Conservation (phyloP, 2,797 vertebrate genomes). For the Smutsia temminckii region DNA sequence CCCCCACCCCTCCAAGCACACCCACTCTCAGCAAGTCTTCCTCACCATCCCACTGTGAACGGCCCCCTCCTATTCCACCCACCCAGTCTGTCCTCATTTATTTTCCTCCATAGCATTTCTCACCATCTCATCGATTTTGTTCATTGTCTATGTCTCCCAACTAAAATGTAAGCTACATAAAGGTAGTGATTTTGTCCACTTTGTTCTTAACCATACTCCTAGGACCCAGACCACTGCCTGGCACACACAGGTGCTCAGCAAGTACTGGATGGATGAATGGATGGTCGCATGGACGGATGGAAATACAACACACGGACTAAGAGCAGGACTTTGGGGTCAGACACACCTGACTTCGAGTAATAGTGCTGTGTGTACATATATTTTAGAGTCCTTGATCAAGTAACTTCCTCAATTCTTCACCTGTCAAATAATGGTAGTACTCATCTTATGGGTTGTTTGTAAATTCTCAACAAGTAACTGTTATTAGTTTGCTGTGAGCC, state of each 20-base stretch:
- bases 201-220: background rate
- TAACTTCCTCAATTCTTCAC: background rate
- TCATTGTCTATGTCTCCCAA: background rate
- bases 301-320: background rate
- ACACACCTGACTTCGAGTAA: background rate
- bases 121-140: background rate
- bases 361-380: too few species aligned
- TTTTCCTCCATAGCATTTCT: background rate
- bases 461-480: background rate
- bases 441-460: background rate
- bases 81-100: background rate
- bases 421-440: background rate
- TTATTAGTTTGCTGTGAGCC: background rate
- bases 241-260: background rate
- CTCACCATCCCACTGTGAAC: too few species aligned
- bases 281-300: background rate
- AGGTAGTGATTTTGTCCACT: background rate
- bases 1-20: background rate
- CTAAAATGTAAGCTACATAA: background rate
- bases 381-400: background rate
- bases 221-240: background rate
- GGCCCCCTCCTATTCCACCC: too few species aligned
- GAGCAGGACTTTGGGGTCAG: background rate
- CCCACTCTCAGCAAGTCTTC: background rate
- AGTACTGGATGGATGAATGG: background rate